These are phyloP conservation scores for Flexamia atlantica DNA, from an alignment of 2,888 invertebrate species.

Conservation along the genomic window DNA sequence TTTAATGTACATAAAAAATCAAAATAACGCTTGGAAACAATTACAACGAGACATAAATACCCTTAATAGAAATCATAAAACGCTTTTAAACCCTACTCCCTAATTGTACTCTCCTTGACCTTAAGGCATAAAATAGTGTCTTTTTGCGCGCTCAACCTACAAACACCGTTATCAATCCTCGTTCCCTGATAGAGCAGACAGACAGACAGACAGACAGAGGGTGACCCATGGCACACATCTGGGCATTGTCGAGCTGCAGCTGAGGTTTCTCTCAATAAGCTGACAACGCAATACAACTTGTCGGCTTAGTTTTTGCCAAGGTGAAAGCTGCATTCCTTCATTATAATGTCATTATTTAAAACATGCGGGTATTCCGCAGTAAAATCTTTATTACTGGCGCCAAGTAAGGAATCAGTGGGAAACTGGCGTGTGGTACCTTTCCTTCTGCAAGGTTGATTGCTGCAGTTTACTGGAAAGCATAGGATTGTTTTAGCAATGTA, in stretches of 20 bases:
- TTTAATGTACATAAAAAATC: no score
- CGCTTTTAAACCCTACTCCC: no score
- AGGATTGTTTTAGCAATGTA: no score
- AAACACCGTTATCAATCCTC: background rate
- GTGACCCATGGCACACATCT: background rate
- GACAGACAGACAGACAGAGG: background rate
- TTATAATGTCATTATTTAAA: constrained; percentile 9
- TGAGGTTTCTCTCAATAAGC: background rate
- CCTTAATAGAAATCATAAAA: no score
- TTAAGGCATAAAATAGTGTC: no score
- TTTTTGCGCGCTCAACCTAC: background rate
- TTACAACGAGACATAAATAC: no score
- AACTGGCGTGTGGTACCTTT: background rate
- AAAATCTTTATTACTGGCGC: background rate
- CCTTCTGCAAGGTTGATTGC: no score
- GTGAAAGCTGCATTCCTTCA: constrained; percentile 28
- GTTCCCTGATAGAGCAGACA: background rate
- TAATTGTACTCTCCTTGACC: no score
- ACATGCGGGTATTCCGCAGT: constrained; percentile 12
- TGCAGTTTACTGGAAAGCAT: no score
- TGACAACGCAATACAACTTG: constrained; percentile 7
- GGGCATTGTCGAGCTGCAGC: background rate
- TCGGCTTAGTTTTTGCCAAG: constrained; percentile 24
- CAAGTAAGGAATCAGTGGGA: background rate
- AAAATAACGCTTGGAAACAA: no score